Conservation (phyloP, 2,797 vertebrate species). For the Pangasius krempfi region DNA sequence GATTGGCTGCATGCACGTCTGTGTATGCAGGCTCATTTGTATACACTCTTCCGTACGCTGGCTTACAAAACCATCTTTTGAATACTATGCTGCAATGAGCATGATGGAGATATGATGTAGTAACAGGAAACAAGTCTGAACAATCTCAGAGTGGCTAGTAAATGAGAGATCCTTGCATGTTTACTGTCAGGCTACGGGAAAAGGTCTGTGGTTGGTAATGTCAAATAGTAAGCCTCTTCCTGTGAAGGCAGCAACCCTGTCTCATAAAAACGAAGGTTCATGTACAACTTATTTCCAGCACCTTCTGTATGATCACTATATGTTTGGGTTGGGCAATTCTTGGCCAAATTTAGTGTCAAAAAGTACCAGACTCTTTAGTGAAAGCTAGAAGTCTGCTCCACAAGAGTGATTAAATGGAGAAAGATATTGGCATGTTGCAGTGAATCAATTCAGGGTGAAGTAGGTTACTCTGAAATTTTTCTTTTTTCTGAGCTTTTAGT, state of each 20-base stretch:
- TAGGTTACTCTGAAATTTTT: neutral
- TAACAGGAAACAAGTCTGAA: neutral
- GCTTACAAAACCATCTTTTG: neutral
- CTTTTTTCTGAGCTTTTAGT: neutral
- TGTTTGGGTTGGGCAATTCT: neutral
- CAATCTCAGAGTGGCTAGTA: neutral
- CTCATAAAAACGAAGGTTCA: neutral
- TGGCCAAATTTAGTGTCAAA: neutral
- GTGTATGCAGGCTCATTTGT: neutral
- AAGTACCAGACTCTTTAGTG: neutral
- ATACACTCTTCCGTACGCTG: neutral
- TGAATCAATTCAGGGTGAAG: neutral
- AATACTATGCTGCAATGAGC: neutral
- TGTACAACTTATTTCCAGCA: neutral
- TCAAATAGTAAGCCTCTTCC: neutral
- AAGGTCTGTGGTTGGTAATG: conserved; percentile 11
- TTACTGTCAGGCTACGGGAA: neutral
- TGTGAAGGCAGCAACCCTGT: neutral
- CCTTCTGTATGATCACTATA: neutral
- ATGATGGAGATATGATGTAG: neutral
- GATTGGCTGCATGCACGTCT: neutral
- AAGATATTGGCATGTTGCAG: neutral
- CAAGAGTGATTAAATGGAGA: neutral
- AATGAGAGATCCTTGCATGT: neutral
- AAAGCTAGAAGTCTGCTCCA: neutral